These are phyloP conservation scores for Dipodomys ordii DNA, from an alignment of 2,113 vertebrate species.

Conservation along the genomic window DNA sequence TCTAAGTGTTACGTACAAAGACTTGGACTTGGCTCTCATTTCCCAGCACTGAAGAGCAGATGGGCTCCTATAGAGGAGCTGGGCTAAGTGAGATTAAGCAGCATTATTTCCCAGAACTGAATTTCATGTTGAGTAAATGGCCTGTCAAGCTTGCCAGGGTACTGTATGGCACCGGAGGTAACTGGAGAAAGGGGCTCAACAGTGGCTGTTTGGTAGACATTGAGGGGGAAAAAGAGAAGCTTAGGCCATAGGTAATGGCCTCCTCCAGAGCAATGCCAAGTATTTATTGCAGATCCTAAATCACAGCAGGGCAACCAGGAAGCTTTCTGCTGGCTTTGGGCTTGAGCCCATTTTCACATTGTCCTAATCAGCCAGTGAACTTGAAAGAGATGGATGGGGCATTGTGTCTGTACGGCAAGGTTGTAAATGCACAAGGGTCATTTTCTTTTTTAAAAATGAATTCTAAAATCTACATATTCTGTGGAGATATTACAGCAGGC, in stretches of 20 bases:
- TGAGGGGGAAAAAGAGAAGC: neutral
- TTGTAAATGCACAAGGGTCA: neutral
- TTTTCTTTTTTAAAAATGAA: neutral
- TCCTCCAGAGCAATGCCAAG: neutral
- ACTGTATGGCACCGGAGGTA: neutral
- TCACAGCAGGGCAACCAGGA: neutral
- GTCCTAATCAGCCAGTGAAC: constrained; percentile 31
- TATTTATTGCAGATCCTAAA: neutral
- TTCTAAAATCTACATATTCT: constrained; percentile 80
- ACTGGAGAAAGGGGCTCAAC: neutral
- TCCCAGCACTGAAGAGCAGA: neutral
- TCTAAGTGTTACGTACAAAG: neutral
- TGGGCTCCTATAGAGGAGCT: neutral
- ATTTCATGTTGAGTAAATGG: neutral
- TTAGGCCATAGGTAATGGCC: too few relatives aligned
- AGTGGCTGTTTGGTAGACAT: neutral
- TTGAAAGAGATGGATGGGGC: neutral
- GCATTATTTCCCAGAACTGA: neutral
- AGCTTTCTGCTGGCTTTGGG: neutral
- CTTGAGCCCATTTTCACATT: neutral
- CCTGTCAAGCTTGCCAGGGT: neutral
- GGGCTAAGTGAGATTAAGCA: neutral
- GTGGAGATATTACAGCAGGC: constrained; percentile 64
- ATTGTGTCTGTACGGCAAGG: constrained; percentile 50
- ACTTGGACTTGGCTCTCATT: neutral